Base-by-base conservation (phyloP, 1,140 invertebrate species). In the Bicyclus anynana region DNA sequence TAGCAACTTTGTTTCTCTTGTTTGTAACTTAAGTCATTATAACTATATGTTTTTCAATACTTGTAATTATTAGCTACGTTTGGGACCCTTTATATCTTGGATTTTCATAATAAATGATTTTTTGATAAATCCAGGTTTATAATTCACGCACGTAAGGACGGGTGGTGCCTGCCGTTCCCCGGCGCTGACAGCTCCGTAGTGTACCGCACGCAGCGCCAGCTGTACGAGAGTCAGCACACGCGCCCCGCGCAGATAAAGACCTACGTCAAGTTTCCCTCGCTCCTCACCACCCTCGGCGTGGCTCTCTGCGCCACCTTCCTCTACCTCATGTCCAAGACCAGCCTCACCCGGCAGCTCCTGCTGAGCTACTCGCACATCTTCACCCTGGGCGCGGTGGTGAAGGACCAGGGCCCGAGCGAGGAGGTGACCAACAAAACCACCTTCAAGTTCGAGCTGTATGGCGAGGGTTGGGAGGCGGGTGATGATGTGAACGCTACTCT, bases 161-260 rank as follows among this genome's bases (percentile, higher is more conserved):
- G 91, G 1, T 97, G 93, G 92, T 94, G 93, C 67, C 42, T 94
- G 2, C 92, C 94, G 17, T 98, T 98, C 85, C 91, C 91, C 2
- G 95, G 95, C n/a, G 90, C 94, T 27, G 97, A 98, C 90, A 90
- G 91, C 54, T 94, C 96, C 6, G 93, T 98, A 9, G 92, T 94
- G 9, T 78, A 92, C 55, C 91, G 96, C 21, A 93, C 95, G 9
- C 95, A 97, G 69, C 90, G 94, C 42, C 92, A 91, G 72, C 91
- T 94, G 2, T 94, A 92, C 69, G 91, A 94, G 18, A 80, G 90
- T 1, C 90, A 94, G 9, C 91, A 94, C 44, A 89, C 92, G 62
- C 90, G 94, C 16, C 96, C 96, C 3, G 90, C 92, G 12, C 94
- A 80, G 47, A 65, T 80, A 68, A 88, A 91, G 38, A 90, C 91